These are phyloP conservation scores for Brachionus paranguensis DNA, from an alignment of 1,140 invertebrate species.

Conservation along the genomic window DNA sequence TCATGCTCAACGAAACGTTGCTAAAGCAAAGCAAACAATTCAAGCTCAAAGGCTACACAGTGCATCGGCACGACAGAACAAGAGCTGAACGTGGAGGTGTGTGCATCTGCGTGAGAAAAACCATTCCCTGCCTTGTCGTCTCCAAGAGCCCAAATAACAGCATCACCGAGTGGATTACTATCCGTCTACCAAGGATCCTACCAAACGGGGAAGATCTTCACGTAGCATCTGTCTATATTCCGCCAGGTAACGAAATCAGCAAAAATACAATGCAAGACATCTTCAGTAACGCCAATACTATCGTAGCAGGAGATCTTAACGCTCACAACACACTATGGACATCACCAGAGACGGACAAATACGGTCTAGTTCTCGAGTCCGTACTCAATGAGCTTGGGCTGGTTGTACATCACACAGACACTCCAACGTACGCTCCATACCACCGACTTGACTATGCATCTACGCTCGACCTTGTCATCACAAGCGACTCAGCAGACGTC, in stretches of 20 bases:
- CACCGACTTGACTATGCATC: background rate
- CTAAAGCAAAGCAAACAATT: background rate
- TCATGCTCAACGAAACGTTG: background rate
- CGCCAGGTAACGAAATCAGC: background rate
- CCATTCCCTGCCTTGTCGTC: background rate
- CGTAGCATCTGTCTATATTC: background rate
- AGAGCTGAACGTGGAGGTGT: background rate
- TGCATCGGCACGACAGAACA: background rate
- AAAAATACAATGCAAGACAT: background rate
- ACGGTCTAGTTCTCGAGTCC: background rate
- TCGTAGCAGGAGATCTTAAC: background rate
- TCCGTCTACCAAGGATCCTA: background rate
- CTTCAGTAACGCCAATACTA: background rate
- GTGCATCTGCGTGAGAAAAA: background rate
- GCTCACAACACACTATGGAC: background rate
- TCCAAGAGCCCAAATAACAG: background rate
- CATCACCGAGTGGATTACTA: background rate
- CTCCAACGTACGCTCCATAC: background rate
- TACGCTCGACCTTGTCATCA: background rate
- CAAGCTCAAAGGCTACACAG: background rate
- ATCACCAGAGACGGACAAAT: background rate
- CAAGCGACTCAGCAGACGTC: background rate
- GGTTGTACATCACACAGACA: background rate
- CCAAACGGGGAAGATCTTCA: background rate
- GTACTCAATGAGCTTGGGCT: background rate